Percentiles rank a stretch among this genome's conserved stretches.
Conservation (phyloP, 2,113 vertebrate species). For the Rhinichthys klamathensis region DNA sequence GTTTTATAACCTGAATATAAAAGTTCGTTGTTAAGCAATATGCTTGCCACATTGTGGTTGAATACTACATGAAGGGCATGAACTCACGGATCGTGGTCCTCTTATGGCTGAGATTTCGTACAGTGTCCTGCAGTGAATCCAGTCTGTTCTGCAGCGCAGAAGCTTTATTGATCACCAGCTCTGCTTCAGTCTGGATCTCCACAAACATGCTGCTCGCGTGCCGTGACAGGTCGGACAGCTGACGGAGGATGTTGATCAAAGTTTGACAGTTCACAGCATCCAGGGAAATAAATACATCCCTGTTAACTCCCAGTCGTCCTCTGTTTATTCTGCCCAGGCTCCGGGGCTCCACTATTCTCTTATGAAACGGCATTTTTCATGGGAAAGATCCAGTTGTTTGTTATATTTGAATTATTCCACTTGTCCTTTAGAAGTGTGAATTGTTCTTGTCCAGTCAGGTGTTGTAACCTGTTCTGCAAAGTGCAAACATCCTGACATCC, state of each 20-base stretch:
- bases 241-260: conserved; percentile 76
- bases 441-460: not conserved
- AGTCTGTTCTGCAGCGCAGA: conserved; percentile 75
- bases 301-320: conserved; percentile 17
- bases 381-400: not conserved
- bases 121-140: conserved; percentile 70
- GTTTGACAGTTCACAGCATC: conserved; percentile 78
- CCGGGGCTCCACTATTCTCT: conserved; percentile 75
- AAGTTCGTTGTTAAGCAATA: not conserved
- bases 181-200: conserved; percentile 78
- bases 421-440: not conserved
- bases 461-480: not conserved
- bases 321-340: conserved; percentile 67
- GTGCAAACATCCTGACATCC: conserved; percentile 34
- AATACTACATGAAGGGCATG: not conserved
- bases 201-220: conserved; percentile 82
- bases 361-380: conserved; percentile 79
- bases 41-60: not conserved
- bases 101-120: conserved; percentile 76
- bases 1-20: not conserved
- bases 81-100: conserved; percentile 81
- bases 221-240: conserved; percentile 83
- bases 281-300: conserved; percentile 72
- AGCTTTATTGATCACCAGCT: conserved; percentile 71
- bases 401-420: not conserved